Evolutionary conservation across 2,797 vertebrate species (phyloP).

Genomic region (Xiphorhynchus erythropygius): DNA sequence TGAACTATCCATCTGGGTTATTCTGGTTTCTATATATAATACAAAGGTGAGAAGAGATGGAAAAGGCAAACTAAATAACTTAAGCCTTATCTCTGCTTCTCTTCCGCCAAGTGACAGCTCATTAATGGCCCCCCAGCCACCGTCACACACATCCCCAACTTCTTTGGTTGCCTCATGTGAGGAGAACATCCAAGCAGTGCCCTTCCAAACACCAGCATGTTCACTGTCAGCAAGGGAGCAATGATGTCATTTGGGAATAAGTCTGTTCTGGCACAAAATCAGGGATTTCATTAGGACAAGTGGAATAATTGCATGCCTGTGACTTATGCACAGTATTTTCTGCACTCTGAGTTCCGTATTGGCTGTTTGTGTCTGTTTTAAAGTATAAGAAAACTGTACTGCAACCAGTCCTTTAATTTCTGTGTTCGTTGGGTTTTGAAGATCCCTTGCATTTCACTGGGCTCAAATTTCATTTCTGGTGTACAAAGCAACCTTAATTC

Average conservation of each 20-base stretch:
- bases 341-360: background rate
- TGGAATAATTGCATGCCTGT: background rate
- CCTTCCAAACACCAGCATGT: background rate
- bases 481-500: background rate
- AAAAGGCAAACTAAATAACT: background rate
- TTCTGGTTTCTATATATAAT: background rate
- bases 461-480: background rate
- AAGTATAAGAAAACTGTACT: background rate
- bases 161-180: background rate
- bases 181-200: background rate
- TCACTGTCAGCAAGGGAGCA: too few relatives aligned
- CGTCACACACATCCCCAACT: fast-evolving
- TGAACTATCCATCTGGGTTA: background rate
- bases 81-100: background rate
- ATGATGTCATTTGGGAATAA: background rate
- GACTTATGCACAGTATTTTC: background rate
- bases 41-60: background rate
- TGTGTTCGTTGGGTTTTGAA: background rate
- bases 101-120: background rate
- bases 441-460: background rate
- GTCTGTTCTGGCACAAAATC: background rate
- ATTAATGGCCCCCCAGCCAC: background rate
- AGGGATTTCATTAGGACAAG: background rate
- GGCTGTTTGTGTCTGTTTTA: background rate
- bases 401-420: background rate